These are phyloP conservation scores for Myopa tessellatipennis DNA, from an alignment of 2,888 invertebrate genomes.

Conservation along the genomic window DNA sequence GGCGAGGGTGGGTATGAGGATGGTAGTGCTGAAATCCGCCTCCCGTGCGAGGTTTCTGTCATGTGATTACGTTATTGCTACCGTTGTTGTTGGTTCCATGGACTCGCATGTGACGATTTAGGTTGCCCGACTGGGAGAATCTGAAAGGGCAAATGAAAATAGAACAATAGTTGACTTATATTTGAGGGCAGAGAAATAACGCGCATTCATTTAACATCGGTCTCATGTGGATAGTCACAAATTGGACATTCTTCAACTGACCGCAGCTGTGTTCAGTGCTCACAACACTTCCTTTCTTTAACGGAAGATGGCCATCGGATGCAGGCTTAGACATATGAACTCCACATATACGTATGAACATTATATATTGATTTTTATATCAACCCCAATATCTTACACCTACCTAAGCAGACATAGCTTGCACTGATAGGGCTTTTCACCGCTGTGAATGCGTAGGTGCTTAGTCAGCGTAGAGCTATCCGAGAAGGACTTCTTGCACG, in stretches of 20 bases:
- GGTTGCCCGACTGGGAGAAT: conserved; percentile 98
- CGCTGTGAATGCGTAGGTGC: conserved; percentile 82
- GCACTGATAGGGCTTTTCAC: conserved; percentile 97
- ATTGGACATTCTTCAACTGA: background rate
- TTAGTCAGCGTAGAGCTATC: conserved; percentile 98
- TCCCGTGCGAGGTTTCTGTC: conserved; percentile 70
- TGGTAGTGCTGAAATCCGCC: conserved; percentile 62
- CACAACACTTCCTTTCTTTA: no score
- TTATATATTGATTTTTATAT: background rate
- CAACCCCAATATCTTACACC: conserved; percentile 43
- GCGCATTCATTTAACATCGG: no score
- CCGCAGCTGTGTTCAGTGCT: background rate
- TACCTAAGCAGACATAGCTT: conserved; percentile 90
- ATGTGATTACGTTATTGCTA: conserved; percentile 70
- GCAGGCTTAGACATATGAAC: no score
- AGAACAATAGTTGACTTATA: background rate
- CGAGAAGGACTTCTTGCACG: conserved; percentile 98
- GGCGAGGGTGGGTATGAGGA: conserved; percentile 50
- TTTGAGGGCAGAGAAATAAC: no score
- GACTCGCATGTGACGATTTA: conserved; percentile 98
- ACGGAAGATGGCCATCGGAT: no score
- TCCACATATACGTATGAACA: no score
- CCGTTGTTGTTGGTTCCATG: conserved; percentile 77
- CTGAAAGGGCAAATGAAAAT: conserved; percentile 60
- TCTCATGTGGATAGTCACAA: no score